These are phyloP conservation scores for Darevskia nairensis DNA, from an alignment of 2,797 vertebrate genomes.

Conservation along the genomic window DNA sequence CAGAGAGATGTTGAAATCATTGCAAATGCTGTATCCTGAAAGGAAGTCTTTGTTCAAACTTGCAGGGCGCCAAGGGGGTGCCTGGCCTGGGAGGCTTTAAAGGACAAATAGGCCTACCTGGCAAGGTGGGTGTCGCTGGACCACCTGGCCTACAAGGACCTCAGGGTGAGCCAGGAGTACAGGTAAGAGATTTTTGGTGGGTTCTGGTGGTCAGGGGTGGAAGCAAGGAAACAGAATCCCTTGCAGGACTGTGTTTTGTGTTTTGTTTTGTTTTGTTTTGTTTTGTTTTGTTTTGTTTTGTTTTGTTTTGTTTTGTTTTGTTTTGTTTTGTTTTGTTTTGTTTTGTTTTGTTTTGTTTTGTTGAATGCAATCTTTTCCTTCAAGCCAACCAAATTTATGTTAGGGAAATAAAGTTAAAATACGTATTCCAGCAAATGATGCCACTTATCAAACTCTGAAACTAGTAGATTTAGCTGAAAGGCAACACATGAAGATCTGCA, in stretches of 20 bases:
- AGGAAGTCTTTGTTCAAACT: not conserved
- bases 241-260: too few relatives aligned
- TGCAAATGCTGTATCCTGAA: not conserved
- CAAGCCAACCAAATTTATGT: not conserved
- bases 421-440: too few relatives aligned
- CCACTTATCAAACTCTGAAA: too few relatives aligned
- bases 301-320: too few relatives aligned
- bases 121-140: conserved; percentile 78
- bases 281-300: too few relatives aligned
- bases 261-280: too few relatives aligned
- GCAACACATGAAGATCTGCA: too few relatives aligned
- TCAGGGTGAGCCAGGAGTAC: conserved; percentile 80
- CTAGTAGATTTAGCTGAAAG: too few relatives aligned
- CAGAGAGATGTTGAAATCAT: not conserved
- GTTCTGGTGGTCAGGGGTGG: not conserved
- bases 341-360: too few relatives aligned
- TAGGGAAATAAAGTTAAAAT: too few relatives aligned
- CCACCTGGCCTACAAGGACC: conserved; percentile 77
- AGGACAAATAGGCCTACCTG: conserved; percentile 81
- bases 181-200: conserved; percentile 76
- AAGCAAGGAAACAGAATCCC: not conserved
- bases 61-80: conserved; percentile 85
- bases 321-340: too few relatives aligned
- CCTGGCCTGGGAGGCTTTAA: conserved; percentile 89
- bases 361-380: too few relatives aligned